Base-by-base conservation (phyloP, 2,888 invertebrate species). In the Agrotis ipsilon region DNA sequence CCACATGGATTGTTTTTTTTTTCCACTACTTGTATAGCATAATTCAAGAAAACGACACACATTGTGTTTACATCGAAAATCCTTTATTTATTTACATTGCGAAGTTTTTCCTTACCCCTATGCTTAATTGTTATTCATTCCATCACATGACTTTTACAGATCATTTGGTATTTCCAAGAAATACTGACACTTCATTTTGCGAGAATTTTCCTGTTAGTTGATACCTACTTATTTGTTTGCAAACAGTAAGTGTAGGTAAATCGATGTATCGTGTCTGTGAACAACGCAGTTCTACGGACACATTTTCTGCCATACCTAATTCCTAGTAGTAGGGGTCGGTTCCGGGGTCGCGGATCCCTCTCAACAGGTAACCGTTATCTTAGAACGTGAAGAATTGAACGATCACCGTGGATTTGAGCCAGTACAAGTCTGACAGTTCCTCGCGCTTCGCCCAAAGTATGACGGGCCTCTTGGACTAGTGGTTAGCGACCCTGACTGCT, bases 91-190 rank as follows among this genome's bases (percentile, higher is more conserved):
- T 58, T 61, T 55, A 43, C 49, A 59, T 27, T 43, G 5, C 3
- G 3, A 19, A 27, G 11, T 5, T 21, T 67, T 70, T 52, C 71
- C 59, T 63, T 24, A 9, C 71, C 43, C 58, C 43, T 62, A 61
- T 68, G 9, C 16, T 2, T 14, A 58, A 48, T n/a, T 68, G 52
- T 76, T 45, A 69, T 55, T 76, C 58, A 69, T 46, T 27, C n/a
- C 32, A 45, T 19, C 19, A 49, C 27, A 75, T 67, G 51, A 27
- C 27, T 68, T n/a, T 16, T 3, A n/a, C 2, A 5, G 3, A 59
- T 32, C n/a, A 7, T 32, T 49, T 0, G 43, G 14, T 73, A 48
- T 49, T 73, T 49, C 45, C 32, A 13, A 57, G 55, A 49, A 45
- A 6, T 16, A 21, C 4, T 57, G 48, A 49, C 66, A 49, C 16